Evolutionary conservation across 2,888 invertebrate genomes (phyloP).

Genomic region (Tholera decimalis): DNA sequence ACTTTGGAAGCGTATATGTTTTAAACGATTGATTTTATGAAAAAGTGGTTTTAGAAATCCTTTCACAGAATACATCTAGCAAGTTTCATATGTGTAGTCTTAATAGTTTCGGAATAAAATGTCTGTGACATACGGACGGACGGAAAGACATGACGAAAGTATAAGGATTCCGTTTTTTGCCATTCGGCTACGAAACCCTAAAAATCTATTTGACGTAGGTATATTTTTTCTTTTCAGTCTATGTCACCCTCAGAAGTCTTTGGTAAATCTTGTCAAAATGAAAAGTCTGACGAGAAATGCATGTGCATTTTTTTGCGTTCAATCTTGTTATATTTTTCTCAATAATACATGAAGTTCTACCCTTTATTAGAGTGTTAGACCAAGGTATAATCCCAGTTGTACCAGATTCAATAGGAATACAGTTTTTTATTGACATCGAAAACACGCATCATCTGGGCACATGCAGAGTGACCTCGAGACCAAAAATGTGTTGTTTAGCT

Average conservation of each 20-base stretch:
- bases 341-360: constrained; percentile 50
- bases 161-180: too few relatives aligned
- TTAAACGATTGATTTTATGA: too few relatives aligned
- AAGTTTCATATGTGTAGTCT: too few relatives aligned
- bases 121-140: too few relatives aligned
- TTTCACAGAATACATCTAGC: too few relatives aligned
- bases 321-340: constrained; percentile 59
- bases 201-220: background rate
- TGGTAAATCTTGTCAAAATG: constrained; percentile 56
- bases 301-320: constrained; percentile 50
- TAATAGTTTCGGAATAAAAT: too few relatives aligned
- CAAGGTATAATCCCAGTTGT: constrained; percentile 79
- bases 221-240: background rate
- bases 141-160: too few relatives aligned
- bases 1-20: too few relatives aligned
- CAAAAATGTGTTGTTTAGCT: constrained; percentile 76
- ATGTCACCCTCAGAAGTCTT: constrained; percentile 3
- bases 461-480: constrained; percentile 71
- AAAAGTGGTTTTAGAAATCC: too few relatives aligned
- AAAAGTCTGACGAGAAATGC: constrained; percentile 62
- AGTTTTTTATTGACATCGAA: constrained; percentile 79
- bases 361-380: constrained; percentile 73
- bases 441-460: constrained; percentile 69
- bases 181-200: too few relatives aligned
- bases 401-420: constrained; percentile 77